These are phyloP conservation scores for Conops quadrifasciatus DNA, from an alignment of 2,888 invertebrate species.

Conservation along the genomic window DNA sequence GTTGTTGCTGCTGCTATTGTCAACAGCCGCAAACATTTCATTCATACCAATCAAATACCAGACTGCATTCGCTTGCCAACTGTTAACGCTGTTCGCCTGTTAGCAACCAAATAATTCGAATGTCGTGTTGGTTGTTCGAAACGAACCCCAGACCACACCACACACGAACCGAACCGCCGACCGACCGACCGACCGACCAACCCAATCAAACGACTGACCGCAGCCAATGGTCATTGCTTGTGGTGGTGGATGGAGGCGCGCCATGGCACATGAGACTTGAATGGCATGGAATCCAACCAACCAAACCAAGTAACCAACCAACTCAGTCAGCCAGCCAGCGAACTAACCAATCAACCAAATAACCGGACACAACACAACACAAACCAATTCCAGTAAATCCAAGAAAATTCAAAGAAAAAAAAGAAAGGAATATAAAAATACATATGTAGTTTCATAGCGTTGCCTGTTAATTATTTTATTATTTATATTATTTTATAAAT, in stretches of 20 bases:
- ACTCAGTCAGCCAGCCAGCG: neutral
- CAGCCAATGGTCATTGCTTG: neutral
- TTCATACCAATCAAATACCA: slow-evolving; percentile 45
- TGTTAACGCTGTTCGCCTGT: slow-evolving; percentile 46
- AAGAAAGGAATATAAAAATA: no score
- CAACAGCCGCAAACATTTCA: slow-evolving; percentile 15
- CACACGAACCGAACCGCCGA: neutral
- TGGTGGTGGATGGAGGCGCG: neutral
- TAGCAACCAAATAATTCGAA: slow-evolving; percentile 53
- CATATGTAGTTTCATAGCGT: no score
- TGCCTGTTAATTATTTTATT: no score
- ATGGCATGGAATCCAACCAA: neutral
- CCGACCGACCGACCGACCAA: neutral
- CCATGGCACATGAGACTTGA: neutral
- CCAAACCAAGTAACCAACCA: neutral
- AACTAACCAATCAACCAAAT: neutral
- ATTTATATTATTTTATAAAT: no score
- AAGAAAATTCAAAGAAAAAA: neutral
- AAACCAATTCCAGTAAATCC: neutral
- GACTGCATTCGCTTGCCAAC: slow-evolving; percentile 36
- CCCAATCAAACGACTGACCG: neutral
- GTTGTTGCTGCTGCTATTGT: neutral
- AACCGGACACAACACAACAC: neutral
- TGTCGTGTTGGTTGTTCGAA: slow-evolving; percentile 42
- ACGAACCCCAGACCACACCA: neutral